phyloP scores from a whole-genome alignment of 2,888 invertebrate species.

The Villa cingulata region DNA sequence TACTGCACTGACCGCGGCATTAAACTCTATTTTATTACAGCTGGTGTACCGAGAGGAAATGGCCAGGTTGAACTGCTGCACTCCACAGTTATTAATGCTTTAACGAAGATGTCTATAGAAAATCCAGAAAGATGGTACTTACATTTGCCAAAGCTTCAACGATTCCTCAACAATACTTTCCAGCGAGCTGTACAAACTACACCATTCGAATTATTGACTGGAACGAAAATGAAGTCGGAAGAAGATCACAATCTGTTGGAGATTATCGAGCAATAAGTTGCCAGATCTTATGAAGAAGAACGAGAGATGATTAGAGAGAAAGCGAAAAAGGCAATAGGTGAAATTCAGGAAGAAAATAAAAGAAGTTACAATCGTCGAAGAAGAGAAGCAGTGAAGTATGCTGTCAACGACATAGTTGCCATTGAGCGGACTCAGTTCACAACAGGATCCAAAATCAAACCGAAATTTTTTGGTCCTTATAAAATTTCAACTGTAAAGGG shows the following conservation, averaged over 20 bases:
- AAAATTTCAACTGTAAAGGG: too few species aligned
- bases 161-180: slow-evolving; percentile 16
- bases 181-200: slow-evolving; percentile 15
- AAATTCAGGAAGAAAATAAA: neutral
- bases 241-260: neutral
- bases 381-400: too few species aligned
- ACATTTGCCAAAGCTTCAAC: slow-evolving; percentile 15
- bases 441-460: too few species aligned
- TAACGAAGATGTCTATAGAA: slow-evolving; percentile 10
- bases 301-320: too few species aligned
- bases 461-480: too few species aligned
- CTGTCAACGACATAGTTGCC: too few species aligned
- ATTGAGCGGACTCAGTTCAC: too few species aligned
- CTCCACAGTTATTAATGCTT: slow-evolving; percentile 8
- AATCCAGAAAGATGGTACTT: slow-evolving; percentile 21
- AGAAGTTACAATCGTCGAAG: too few species aligned
- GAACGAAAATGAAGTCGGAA: slow-evolving; percentile 15
- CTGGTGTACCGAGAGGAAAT: slow-evolving; percentile 8
- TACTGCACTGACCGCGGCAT: slow-evolving; percentile 1
- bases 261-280: too few species aligned
- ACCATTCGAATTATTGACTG: slow-evolving; percentile 19
- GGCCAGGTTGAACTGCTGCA: slow-evolving; percentile 12
- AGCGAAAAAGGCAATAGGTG: neutral
- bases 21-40: too few species aligned
- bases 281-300: too few species aligned